Evolutionary conservation across 2,888 invertebrate species (phyloP), one percentile per base, ranked within the genome.

Genomic region (Mesochorus sp.): DNA sequence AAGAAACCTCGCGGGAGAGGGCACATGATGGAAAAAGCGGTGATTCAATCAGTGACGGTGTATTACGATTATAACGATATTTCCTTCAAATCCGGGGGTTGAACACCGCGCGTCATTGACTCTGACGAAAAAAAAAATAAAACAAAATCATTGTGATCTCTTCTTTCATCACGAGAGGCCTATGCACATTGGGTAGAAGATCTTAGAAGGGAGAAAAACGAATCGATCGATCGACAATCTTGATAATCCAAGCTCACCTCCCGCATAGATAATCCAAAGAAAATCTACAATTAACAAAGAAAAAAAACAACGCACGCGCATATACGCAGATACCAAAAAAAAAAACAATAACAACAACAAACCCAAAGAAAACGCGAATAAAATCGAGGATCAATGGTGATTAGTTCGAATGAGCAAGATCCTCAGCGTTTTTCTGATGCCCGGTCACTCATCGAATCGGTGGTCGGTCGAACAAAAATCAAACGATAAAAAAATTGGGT

Each of bases 11-110:
- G n/a, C 70, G 39, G 39, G 21, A 19, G 37, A 24, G 17, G 24
- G 28, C 75, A 26, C 79, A 81, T 72, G 68, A 81, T 79, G 81
- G 76, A 75, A 79, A 81, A 72, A 79, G 42, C 47, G 44, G 76
- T 70, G 57, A 67, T 71, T 49, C 51, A 19, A 57, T 49, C 51
- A 62, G 14, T 59, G 70, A 53, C 67, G 55, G 34, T 70, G 62
- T 70, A 51, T 64, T 21, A 51, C 42, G 26, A 68, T 68, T 10
- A 24, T 17, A 51, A 44, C 26, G 64, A 51, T 31, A 24, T 10
- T 21, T 42, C 28, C 21, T 17, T 64, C 1, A 12, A 28, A 34
- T 64, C 57, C 12, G 6, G 28, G 26, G 49, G 34, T 39, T 17
- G 59, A 28, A 37, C 31, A n/a, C n/a, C n/a, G n/a, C n/a, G n/a